A percentile compares a stretch with the other conserved stretches of the same genome.
Evolutionary conservation across 1,140 invertebrate genomes (phyloP).

Genomic region (Drosophila azteca): DNA sequence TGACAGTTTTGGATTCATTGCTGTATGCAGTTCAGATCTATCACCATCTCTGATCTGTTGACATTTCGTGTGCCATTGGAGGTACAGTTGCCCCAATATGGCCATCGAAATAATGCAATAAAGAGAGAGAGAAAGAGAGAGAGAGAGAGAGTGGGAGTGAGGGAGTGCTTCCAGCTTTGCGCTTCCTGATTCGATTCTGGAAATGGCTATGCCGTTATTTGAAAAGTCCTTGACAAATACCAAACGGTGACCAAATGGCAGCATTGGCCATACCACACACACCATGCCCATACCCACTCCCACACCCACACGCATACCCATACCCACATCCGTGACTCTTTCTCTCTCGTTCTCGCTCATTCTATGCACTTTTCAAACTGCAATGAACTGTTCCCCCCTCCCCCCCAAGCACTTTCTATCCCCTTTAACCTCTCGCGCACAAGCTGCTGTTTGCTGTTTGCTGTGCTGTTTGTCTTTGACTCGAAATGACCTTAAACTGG

Average conservation of each 20-base stretch:
- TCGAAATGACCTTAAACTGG: conserved; percentile 80
- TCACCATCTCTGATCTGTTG: too few species aligned
- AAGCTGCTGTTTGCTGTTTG: conserved; percentile 29
- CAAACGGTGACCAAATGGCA: conserved; percentile 37
- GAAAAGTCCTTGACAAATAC: conserved; percentile 67
- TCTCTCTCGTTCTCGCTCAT: background rate
- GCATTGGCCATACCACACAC: conserved; percentile 21
- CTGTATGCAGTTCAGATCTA: too few species aligned
- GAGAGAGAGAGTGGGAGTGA: too few species aligned
- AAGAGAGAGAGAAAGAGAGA: too few species aligned
- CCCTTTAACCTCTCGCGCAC: background rate
- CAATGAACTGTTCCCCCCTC: conserved; percentile 16
- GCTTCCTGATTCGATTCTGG: conserved; percentile 24
- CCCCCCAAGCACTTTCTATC: background rate
- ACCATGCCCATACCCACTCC: background rate
- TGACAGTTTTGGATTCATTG: too few species aligned
- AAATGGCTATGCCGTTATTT: conserved; percentile 26
- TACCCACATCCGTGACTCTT: background rate
- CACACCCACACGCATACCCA: background rate
- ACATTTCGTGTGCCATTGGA: too few species aligned
- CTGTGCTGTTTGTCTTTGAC: conserved; percentile 72
- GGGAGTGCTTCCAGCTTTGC: too few species aligned
- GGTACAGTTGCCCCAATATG: too few species aligned
- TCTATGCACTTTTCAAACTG: conserved; percentile 13
- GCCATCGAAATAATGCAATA: too few species aligned